These are phyloP conservation scores for Nephrotoma appendiculata DNA, from an alignment of 2,888 invertebrate genomes.

Conservation along the genomic window DNA sequence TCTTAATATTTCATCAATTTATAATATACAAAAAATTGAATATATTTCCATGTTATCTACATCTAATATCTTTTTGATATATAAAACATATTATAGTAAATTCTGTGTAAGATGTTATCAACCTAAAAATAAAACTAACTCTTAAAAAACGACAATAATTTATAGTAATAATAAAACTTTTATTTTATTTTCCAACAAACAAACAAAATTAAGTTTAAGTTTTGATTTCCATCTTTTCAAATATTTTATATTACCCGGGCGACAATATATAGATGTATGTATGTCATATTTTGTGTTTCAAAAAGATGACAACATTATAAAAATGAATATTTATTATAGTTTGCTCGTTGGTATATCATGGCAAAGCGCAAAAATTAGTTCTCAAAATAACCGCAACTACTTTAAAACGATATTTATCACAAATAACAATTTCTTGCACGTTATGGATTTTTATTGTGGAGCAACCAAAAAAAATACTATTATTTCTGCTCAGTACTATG, in stretches of 20 bases:
- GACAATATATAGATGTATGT: neutral
- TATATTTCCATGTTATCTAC: neutral
- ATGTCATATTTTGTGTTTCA: neutral
- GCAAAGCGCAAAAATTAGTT: too few species aligned
- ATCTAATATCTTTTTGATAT: neutral
- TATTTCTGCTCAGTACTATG: neutral
- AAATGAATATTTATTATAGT: neutral
- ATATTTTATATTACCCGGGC: neutral
- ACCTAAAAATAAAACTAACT: neutral
- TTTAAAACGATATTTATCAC: too few species aligned
- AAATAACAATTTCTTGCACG: neutral
- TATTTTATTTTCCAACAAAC: neutral
- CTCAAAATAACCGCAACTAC: too few species aligned
- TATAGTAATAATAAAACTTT: neutral
- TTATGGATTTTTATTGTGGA: neutral
- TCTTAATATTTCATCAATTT: neutral
- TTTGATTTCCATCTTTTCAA: neutral
- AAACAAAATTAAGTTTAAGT: neutral
- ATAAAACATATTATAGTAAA: neutral
- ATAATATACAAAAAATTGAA: neutral
- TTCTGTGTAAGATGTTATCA: neutral
- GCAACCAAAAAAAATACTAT: neutral
- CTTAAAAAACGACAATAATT: neutral
- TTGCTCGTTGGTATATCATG: too few species aligned
- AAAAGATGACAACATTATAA: neutral